A percentile compares a stretch with the other conserved stretches of the same genome.
These are phyloP conservation scores for Agrotis clavis DNA, from an alignment of 2,888 invertebrate genomes.

Conservation along the genomic window DNA sequence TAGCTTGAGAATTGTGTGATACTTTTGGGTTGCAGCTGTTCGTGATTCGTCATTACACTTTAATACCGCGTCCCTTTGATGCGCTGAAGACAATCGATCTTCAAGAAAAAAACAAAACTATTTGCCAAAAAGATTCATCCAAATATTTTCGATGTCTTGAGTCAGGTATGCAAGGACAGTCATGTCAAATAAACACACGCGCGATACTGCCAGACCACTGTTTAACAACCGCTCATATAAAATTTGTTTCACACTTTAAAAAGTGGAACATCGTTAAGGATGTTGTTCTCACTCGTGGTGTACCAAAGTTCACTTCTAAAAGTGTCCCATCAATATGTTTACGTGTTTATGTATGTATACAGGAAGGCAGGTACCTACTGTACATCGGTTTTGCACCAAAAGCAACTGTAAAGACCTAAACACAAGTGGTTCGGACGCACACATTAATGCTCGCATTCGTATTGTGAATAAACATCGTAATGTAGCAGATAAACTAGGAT, in stretches of 20 bases:
- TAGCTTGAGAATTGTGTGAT: conserved; percentile 12
- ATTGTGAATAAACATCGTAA: conserved; percentile 92
- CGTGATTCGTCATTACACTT: conserved; percentile 56
- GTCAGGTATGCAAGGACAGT: conserved; percentile 71
- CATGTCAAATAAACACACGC: conserved; percentile 70
- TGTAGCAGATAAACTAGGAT: conserved; percentile 91
- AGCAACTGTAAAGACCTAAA: conserved; percentile 75
- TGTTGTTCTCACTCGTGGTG: conserved; percentile 35
- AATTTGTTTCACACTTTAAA: conserved; percentile 47
- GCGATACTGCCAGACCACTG: conserved; percentile 58
- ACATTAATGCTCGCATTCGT: conserved; percentile 90
- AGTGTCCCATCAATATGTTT: conserved; percentile 50
- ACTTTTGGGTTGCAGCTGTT: conserved; percentile 61
- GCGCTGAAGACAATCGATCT: conserved; percentile 67
- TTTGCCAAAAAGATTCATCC: conserved; percentile 75
- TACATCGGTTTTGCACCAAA: conserved; percentile 69
- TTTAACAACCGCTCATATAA: conserved; percentile 50
- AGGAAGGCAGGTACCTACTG: conserved; percentile 33
- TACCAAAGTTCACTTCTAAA: conserved; percentile 38
- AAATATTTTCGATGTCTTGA: conserved; percentile 71
- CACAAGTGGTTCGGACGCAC: conserved; percentile 87
- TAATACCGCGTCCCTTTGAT: conserved; percentile 70
- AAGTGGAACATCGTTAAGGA: conserved; percentile 52
- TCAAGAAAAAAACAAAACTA: conserved; percentile 71
- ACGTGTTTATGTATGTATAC: conserved; percentile 55